phyloP scores from a whole-genome alignment of 2,797 vertebrate species.

The Simalia tracyae region DNA sequence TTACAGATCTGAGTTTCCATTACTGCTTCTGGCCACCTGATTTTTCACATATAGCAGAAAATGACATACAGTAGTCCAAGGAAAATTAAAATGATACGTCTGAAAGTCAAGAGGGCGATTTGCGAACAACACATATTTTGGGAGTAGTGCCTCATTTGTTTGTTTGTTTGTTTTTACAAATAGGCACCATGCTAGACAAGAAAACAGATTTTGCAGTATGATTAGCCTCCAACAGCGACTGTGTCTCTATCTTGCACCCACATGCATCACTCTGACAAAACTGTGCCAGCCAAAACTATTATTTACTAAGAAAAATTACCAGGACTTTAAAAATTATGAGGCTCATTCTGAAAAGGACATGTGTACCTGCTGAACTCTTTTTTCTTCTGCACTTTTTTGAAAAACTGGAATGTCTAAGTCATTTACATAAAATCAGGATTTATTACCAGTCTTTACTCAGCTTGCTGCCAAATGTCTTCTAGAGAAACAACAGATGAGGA shows the following conservation, averaged over 20 bases:
- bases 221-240: slow-evolving; percentile 17
- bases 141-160: background rate
- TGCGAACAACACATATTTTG: background rate
- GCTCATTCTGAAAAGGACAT: background rate
- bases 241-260: background rate
- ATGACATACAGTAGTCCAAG: background rate
- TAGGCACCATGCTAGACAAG: background rate
- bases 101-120: background rate
- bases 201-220: slow-evolving; percentile 30
- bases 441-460: background rate
- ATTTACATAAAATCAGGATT: slow-evolving; percentile 21
- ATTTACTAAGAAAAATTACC: slow-evolving; percentile 31
- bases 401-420: slow-evolving; percentile 5
- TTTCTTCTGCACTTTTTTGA: background rate
- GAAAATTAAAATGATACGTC: background rate
- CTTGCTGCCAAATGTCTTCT: background rate
- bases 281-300: background rate
- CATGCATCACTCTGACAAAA: background rate
- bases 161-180: background rate
- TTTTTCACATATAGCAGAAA: background rate
- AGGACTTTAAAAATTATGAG: slow-evolving; percentile 4
- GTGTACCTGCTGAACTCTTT: background rate
- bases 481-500: background rate
- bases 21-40: background rate
- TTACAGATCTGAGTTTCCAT: background rate